Evolutionary conservation across 2,888 invertebrate species (phyloP).

Genomic region (Callinectes sapidus): DNA sequence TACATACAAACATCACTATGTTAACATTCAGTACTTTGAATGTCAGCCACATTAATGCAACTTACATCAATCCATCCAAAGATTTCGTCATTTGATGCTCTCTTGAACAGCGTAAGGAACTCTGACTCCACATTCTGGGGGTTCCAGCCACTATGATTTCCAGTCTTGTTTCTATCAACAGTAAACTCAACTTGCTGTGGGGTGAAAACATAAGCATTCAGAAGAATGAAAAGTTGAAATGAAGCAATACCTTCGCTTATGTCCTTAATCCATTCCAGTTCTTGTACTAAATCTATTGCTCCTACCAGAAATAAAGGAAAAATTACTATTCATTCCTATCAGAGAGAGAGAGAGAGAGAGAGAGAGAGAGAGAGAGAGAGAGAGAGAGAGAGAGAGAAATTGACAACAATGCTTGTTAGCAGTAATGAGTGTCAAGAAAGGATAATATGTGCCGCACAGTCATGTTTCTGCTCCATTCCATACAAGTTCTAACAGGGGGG

Average conservation of each 20-base stretch:
- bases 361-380: too few species aligned
- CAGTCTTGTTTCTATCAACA: conserved; percentile 53
- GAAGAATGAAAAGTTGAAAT: background rate
- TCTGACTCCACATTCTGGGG: conserved; percentile 64
- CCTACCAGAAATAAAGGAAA: too few species aligned
- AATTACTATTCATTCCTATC: background rate
- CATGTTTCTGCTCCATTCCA: too few species aligned
- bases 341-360: too few species aligned
- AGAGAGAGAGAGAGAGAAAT: too few species aligned
- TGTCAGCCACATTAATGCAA: background rate
- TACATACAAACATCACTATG: background rate
- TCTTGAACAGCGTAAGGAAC: conserved; percentile 66
- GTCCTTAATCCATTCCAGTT: too few species aligned
- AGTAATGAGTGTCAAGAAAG: too few species aligned
- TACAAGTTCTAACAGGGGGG: too few species aligned
- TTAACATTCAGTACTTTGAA: background rate
- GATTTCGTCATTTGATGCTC: conserved; percentile 69
- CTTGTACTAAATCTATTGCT: too few species aligned
- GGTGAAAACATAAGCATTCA: background rate
- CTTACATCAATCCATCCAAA: conserved; percentile 71
- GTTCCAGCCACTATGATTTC: conserved; percentile 59
- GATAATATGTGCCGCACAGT: too few species aligned
- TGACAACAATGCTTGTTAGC: too few species aligned
- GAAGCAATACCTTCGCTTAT: too few species aligned
- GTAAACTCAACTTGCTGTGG: conserved; percentile 63